Conservation (phyloP, 1,140 invertebrate genomes). For the Hycleus cichorii region DNA sequence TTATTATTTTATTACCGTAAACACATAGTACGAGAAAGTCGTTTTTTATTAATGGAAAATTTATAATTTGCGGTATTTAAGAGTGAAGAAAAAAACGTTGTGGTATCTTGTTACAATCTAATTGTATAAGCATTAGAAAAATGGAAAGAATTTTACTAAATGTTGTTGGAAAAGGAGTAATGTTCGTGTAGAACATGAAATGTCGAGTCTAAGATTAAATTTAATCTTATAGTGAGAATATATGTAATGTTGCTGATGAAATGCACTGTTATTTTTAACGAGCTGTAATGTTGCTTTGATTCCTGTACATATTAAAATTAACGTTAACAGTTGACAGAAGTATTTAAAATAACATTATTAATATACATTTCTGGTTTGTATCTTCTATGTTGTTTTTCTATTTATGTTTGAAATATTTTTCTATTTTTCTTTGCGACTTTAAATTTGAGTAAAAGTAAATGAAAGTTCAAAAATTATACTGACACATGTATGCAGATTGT, state of each 20-base stretch:
- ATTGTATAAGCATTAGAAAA: too few relatives aligned
- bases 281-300: conserved; percentile 25
- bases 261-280: conserved; percentile 32
- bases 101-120: too few relatives aligned
- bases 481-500: conserved; percentile 8
- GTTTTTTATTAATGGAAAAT: too few relatives aligned
- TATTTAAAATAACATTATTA: conserved; percentile 30
- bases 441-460: conserved; percentile 6
- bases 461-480: conserved; percentile 4
- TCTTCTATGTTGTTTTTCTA: conserved; percentile 4
- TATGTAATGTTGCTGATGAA: conserved; percentile 12
- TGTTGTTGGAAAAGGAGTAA: too few relatives aligned
- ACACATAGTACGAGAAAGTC: too few relatives aligned
- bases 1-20: too few relatives aligned
- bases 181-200: too few relatives aligned
- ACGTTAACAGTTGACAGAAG: conserved; percentile 29
- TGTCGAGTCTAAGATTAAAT: too few relatives aligned
- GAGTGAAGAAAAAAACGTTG: too few relatives aligned
- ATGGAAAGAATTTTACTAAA: too few relatives aligned
- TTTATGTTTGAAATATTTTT: conserved; percentile 8
- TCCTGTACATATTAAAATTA: conserved; percentile 26
- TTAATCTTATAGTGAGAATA: too few relatives aligned
- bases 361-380: conserved; percentile 32
- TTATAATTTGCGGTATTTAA: too few relatives aligned
- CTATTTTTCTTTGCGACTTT: conserved; percentile 7